Evolutionary conservation across 2,797 vertebrate species (phyloP), one percentile per base, ranked within the genome.

Genomic region (Allenopithecus nigroviridis): DNA sequence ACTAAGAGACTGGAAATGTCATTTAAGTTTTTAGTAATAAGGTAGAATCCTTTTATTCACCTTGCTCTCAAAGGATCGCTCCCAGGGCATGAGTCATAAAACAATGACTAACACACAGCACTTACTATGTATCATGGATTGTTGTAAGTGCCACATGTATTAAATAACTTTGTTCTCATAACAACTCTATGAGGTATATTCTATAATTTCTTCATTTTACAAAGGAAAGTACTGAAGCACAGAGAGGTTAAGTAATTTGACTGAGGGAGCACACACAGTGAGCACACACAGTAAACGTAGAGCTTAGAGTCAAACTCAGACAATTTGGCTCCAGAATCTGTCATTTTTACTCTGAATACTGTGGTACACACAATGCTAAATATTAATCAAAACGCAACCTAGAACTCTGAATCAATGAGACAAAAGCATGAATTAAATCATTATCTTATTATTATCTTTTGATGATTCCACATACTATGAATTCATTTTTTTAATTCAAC

Each of bases 1-100:
- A 59, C 72, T 83, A 64, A 93, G 70, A 95, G 41, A 83, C 59
- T 68, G 83, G 59, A 93, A 97, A 96, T 84, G 78, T 96, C 90
- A 70, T 72, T 92, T 85, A 72, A 88, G 70, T 72, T 96, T 91
- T 95, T 55, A 8, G n/a, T 96, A 92, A 72, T 91, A 91, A 94
- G 53, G 78, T 5, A 85, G 61, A 92, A 53, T 8, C 2, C n/a
- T 92, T 76, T 97, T 43, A 79, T 39, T 83, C 81, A 78, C 26
- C 50, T 72, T 50, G 72, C 64, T 93, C 79, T 89, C 36, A 53
- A 68, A 95, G 50, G 28, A 84, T 64, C 61, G 24, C 39, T 95
- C 75, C 50, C 55, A 80, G 33, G 17, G 14, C 41, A 16, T 39
- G 43, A 74, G 74, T 83, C 87, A 92, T n/a, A 90, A 94, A 87